phyloP scores from a whole-genome alignment of 2,888 invertebrate species.

The Epinotia brunnichana region DNA sequence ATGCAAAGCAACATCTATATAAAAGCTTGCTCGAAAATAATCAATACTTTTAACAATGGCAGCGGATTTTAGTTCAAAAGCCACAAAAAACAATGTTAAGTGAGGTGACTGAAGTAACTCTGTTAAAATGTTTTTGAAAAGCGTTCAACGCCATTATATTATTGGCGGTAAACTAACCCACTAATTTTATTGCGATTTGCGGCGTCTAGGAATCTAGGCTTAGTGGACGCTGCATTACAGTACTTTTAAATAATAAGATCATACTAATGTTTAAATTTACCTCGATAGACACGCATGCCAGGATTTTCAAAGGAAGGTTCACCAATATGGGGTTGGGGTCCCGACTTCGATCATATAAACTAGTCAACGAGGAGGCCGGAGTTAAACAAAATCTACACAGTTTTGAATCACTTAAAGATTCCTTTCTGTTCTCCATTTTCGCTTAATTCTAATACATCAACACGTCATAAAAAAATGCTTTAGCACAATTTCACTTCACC shows the following conservation, averaged over 20 bases:
- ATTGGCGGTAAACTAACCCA: constrained; percentile 20
- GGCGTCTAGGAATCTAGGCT: background rate
- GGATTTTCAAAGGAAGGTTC: constrained; percentile 88
- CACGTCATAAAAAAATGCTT: constrained; percentile 29
- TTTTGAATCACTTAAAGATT: constrained; percentile 84
- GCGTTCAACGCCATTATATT: constrained; percentile 45
- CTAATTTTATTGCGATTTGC: background rate
- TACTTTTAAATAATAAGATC: background rate
- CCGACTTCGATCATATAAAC: constrained; percentile 86
- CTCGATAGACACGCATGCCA: constrained; percentile 91
- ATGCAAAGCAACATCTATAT: constrained; percentile 1
- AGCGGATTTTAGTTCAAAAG: constrained; percentile 1
- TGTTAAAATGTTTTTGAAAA: constrained; percentile 8
- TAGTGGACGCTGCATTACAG: background rate
- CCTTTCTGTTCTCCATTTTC: constrained; percentile 85
- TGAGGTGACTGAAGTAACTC: background rate
- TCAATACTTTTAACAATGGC: constrained; percentile 32
- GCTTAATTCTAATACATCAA: constrained; percentile 28
- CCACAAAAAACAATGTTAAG: constrained; percentile 7
- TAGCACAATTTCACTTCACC: constrained; percentile 22
- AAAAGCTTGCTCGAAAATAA: constrained; percentile 14
- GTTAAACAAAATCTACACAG: constrained; percentile 90
- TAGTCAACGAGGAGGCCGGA: constrained; percentile 85
- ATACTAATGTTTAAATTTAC: constrained; percentile 72
- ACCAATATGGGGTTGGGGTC: constrained; percentile 83